phyloP scores from a whole-genome alignment of 2,888 invertebrate species.

The Creontiades dilutus region DNA sequence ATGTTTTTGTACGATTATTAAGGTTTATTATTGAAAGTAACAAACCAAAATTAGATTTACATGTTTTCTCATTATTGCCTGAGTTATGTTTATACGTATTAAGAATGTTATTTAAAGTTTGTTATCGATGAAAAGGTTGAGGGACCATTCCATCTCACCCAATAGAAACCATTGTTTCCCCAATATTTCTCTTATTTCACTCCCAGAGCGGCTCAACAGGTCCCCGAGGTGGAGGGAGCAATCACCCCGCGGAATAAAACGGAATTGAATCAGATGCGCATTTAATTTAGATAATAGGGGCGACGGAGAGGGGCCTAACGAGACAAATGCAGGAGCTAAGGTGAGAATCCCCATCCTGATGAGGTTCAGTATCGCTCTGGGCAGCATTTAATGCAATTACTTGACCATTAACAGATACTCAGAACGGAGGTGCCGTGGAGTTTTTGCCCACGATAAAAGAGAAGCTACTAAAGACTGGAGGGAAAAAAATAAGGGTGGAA shows the following conservation, averaged over 20 bases:
- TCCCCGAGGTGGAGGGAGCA: neutral
- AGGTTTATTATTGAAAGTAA: no score
- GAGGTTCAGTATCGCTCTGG: constrained; percentile 1
- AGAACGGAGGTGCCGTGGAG: neutral
- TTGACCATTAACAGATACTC: constrained; percentile 39
- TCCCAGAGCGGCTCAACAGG: neutral
- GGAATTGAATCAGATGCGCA: constrained; percentile 18
- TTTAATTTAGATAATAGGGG: constrained; percentile 36
- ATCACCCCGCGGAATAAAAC: neutral
- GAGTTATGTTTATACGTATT: no score
- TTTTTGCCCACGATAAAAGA: constrained; percentile 19
- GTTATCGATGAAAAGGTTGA: no score
- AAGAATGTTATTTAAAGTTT: no score
- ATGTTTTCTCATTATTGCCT: no score
- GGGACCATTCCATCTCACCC: no score
- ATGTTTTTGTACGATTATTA: no score
- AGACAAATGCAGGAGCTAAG: constrained; percentile 22
- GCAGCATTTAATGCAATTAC: constrained; percentile 39
- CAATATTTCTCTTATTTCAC: neutral
- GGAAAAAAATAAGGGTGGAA: neutral
- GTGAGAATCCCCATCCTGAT: constrained; percentile 3
- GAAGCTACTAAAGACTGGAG: neutral
- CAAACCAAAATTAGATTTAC: no score
- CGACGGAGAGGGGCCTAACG: constrained; percentile 11
- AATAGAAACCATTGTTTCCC: no score